Percentiles rank a stretch among this genome's conserved stretches.
Evolutionary conservation across 2,888 invertebrate species (phyloP).

Genomic region (Trypoxylon attenuatum): DNA sequence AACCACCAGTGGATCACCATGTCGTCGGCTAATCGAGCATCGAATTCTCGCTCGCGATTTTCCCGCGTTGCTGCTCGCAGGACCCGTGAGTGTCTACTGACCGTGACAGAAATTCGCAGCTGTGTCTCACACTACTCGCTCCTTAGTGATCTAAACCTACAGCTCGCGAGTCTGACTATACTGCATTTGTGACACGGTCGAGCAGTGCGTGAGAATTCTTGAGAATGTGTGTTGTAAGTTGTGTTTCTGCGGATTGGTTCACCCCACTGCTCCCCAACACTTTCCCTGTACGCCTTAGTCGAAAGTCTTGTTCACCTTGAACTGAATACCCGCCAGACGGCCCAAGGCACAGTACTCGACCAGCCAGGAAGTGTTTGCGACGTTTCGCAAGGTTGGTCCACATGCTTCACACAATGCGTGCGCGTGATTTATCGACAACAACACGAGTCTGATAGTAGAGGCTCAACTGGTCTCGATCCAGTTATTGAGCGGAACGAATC

Average conservation of each 20-base stretch:
- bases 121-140: no score
- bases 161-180: no score
- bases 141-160: no score
- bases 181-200: slow-evolving; percentile 57
- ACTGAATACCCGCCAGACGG: slow-evolving; percentile 47
- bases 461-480: no score
- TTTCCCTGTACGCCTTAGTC: slow-evolving; percentile 58
- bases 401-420: not conserved
- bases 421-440: not conserved
- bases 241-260: slow-evolving; percentile 23
- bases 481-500: not conserved
- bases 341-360: slow-evolving; percentile 31
- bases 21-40: slow-evolving; percentile 1
- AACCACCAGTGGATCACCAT: slow-evolving; percentile 45
- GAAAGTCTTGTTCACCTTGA: slow-evolving; percentile 61
- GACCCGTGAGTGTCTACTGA: no score
- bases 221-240: no score
- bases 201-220: slow-evolving; percentile 48
- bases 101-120: not conserved
- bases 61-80: no score
- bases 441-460: not conserved
- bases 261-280: slow-evolving; percentile 20
- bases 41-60: slow-evolving; percentile 5
- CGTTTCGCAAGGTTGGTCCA: not conserved
- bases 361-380: slow-evolving; percentile 32